Evolutionary conservation across 2,113 vertebrate genomes (phyloP), one percentile per base, ranked within the genome.

Genomic region (Equus przewalskii): DNA sequence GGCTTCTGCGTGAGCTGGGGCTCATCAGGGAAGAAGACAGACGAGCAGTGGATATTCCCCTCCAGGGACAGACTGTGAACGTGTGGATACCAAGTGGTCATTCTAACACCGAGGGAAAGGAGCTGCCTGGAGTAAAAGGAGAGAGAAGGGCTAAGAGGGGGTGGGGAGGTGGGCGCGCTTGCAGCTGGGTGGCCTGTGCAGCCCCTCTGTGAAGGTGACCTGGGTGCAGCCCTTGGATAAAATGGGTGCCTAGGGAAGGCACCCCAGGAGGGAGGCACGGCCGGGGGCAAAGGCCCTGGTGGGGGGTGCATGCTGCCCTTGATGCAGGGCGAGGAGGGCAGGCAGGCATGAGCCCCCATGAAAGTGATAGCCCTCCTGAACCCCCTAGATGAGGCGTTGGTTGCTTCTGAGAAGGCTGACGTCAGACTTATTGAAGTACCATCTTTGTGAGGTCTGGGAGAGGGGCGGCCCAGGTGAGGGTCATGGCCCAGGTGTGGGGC

Each of bases 271-370:
- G 70, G 36, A 1, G 6, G 36, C 84, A 2, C 0, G 15, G 21
- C 49, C 36, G 4, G 18, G 64, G 73, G 21, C 4, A 8, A 26
- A 33, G 51, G 73, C 30, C 89, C 24, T 4, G 4, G 0, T 28
- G 41, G 36, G 0, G 72, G n/a, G 7, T 1, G 0, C 1, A 0
- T 30, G 30, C 51, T 26, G 70, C 87, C 18, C 4, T 7, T 3
- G 1, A 26, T 4, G 26, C 33, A 0, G 33, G 0, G 22, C 46
- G 2, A 3, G 46, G 81, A 65, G 22, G 30, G 54, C 36, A 24
- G 33, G 44, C 4, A 9, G 86, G 30, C 1, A 0, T 41, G 26
- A 7, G 49, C 15, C 6, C 30, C 60, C 6, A 2, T 12, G 30
- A 1, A 10, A 0, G 12, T 21, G 49, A 22, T 7, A 6, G 26